These are phyloP conservation scores for Acipenser transmontanus DNA, from an alignment of 2,797 vertebrate species.

Conservation along the genomic window DNA sequence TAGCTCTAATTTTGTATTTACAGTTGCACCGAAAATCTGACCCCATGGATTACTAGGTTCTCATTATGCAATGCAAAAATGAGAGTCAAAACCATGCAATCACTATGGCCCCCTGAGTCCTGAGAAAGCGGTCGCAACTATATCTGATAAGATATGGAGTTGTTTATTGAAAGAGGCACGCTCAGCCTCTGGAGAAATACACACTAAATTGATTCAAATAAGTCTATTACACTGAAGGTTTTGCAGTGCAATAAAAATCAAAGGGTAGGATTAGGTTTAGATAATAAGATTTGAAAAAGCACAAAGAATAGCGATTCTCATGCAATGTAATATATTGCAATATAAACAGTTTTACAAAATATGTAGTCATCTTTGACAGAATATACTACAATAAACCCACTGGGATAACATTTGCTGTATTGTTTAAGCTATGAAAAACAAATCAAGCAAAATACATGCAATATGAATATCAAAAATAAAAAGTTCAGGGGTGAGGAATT, in stretches of 20 bases:
- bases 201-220: conserved; percentile 16
- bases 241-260: conserved; percentile 7
- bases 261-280: neutral
- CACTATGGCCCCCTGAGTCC: too few relatives aligned
- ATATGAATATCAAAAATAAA: too few relatives aligned
- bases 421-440: too few relatives aligned
- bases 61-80: too few relatives aligned
- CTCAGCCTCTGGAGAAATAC: conserved; percentile 5
- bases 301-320: neutral
- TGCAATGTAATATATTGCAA: neutral
- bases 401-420: too few relatives aligned
- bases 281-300: conserved; percentile 1
- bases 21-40: too few relatives aligned
- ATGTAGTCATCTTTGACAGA: too few relatives aligned
- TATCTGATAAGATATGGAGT: conserved; percentile 8
- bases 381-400: too few relatives aligned
- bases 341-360: neutral
- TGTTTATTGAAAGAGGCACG: conserved; percentile 11
- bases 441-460: neutral
- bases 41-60: too few relatives aligned
- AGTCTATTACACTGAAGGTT: conserved; percentile 7
- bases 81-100: too few relatives aligned
- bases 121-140: neutral
- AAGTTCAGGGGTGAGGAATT: too few relatives aligned
- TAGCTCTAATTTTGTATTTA: too few relatives aligned